phyloP scores from a whole-genome alignment of 2,888 invertebrate species.

The Ophion ellenae region DNA sequence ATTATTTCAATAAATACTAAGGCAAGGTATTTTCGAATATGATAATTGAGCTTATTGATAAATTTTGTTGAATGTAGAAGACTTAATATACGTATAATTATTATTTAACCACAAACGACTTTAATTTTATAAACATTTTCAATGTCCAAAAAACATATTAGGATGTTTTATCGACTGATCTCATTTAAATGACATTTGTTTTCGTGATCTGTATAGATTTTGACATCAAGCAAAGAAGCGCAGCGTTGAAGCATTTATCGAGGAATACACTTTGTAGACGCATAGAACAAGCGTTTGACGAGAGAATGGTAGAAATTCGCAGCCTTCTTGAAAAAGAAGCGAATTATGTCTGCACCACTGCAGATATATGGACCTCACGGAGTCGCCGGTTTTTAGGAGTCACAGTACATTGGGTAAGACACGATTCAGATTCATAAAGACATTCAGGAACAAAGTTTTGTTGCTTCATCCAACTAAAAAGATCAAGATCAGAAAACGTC shows the following conservation, averaged over 20 bases:
- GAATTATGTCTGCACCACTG: conserved; percentile 28
- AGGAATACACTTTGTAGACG: conserved; percentile 24
- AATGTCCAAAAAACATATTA: conserved; percentile 7
- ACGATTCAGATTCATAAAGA: neutral
- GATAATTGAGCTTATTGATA: too few species aligned
- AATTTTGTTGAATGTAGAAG: neutral
- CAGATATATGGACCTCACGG: conserved; percentile 32
- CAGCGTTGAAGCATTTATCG: conserved; percentile 20
- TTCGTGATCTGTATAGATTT: conserved; percentile 9
- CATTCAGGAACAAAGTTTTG: neutral
- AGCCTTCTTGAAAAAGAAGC: conserved; percentile 20
- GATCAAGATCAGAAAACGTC: neutral
- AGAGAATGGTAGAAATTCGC: conserved; percentile 24
- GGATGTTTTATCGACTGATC: conserved; percentile 4
- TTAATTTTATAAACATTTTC: conserved; percentile 5
- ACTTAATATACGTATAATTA: conserved; percentile 15
- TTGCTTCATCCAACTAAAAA: neutral
- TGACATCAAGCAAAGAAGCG: neutral
- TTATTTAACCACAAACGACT: conserved; percentile 14
- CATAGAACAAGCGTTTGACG: conserved; percentile 2
- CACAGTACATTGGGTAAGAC: conserved; percentile 32
- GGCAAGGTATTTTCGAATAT: too few species aligned
- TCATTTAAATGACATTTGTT: neutral
- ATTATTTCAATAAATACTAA: conserved; percentile 13
- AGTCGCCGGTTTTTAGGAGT: conserved; percentile 40